Evolutionary conservation across 2,797 vertebrate species (phyloP), one percentile per base, ranked within the genome.

Genomic region (Spinibarbus caldwelli): DNA sequence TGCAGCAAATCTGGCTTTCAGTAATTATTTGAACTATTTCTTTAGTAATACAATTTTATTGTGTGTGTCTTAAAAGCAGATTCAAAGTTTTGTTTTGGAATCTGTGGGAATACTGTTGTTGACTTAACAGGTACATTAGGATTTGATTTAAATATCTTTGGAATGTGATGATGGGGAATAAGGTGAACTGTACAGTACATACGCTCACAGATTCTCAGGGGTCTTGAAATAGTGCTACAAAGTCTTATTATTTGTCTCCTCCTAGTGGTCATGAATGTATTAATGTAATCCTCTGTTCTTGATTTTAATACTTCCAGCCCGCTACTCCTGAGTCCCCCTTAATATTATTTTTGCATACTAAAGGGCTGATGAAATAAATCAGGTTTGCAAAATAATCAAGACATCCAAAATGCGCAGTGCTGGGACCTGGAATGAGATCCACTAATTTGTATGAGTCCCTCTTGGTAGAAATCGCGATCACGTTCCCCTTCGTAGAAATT

Each of bases 221-320:
- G 14, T 29, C 14, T 66, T 54, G 11, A 52, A 84, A 70, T 59
- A 29, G 7, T 5, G 29, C 38, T 67, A 17, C 82, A 38, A 77
- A 59, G 21, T 67, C 5, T 34, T 72, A 31, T 52, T 49, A 77
- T 71, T 49, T 73, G 86, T 78, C 86, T 79, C 86, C 84, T 68
- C 54, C 86, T 87, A 85, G 73, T 80, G 86, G 73, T 8, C 54
- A 66, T 19, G 41, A 9, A 2, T 57, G 11, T 36, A 11, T 68
- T 8, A 19, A 29, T 14, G 45, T 12, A 11, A 38, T n/a, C 49
- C 14, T 77, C 49, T 38, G 21, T 11, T 34, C 6, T 21, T 3
- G 23, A 64, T 34, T 14, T 45, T 0, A 5, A 6, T 64, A 29
- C 26, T 67, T 49, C 6, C 9, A 81, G 62, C 5, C 6, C 17